These are phyloP conservation scores for Myzus persicae DNA, from an alignment of 1,140 invertebrate species.

Conservation along the genomic window DNA sequence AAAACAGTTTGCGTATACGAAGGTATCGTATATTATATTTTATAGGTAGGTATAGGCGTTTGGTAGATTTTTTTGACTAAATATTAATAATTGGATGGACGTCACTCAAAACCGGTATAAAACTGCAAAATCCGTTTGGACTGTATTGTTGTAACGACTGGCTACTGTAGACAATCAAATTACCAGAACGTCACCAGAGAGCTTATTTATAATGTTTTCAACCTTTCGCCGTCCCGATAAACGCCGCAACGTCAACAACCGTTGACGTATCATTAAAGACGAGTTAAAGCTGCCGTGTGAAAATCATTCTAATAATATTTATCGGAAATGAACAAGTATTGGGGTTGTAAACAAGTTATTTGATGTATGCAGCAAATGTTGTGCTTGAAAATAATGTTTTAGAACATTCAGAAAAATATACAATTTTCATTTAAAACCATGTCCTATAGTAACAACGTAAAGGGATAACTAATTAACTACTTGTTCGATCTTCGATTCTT, in stretches of 20 bases:
- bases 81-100: background rate
- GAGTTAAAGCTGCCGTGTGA: background rate
- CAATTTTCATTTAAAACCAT: background rate
- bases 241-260: background rate
- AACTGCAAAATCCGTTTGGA: background rate
- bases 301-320: background rate
- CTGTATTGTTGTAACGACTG: background rate
- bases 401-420: background rate
- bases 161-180: background rate
- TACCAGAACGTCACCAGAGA: background rate
- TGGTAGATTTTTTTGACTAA: background rate
- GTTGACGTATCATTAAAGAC: background rate
- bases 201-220: background rate
- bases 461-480: background rate
- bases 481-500: background rate
- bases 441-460: too few species aligned
- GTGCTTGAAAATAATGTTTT: background rate
- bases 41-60: too few species aligned
- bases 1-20: background rate
- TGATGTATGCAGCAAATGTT: background rate
- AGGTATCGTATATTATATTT: background rate
- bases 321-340: background rate
- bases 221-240: background rate
- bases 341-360: background rate
- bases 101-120: conserved; percentile 7